Evolutionary conservation across 2,113 vertebrate species (phyloP).

Genomic region (Heterotilapia buettikoferi): DNA sequence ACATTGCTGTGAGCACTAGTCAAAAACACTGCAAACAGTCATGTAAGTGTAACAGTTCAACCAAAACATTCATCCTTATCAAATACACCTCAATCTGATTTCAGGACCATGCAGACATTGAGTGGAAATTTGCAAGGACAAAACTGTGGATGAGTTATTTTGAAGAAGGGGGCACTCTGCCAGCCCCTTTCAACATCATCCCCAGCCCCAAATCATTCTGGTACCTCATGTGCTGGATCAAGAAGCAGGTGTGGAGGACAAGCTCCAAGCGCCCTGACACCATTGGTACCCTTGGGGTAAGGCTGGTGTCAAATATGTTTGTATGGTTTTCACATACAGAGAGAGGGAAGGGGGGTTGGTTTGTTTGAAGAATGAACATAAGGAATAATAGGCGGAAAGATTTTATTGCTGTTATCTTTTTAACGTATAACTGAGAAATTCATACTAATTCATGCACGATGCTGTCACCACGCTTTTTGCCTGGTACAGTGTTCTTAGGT

Average conservation of each 20-base stretch:
- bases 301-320: neutral
- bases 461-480: neutral
- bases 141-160: conserved; percentile 99
- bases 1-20: conserved; percentile 88
- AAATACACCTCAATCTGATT: neutral
- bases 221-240: conserved; percentile 91
- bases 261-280: conserved; percentile 79
- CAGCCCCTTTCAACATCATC: conserved; percentile 94
- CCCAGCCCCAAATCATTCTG: conserved; percentile 92
- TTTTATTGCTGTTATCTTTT: neutral
- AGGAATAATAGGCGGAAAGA: neutral
- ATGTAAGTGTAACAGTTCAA: neutral
- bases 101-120: conserved; percentile 97
- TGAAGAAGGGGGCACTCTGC: conserved; percentile 96
- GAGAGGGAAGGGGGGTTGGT: neutral
- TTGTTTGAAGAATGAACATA: neutral
- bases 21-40: neutral
- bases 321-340: neutral
- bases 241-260: conserved; percentile 82
- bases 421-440: neutral
- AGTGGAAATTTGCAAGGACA: conserved; percentile 98
- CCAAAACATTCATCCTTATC: neutral
- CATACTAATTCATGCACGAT: neutral
- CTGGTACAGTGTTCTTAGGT: neutral
- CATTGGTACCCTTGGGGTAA: conserved; percentile 90